Evolutionary conservation across 37 sponge, comb jelly and placozoan species (phyloP), one percentile per base, ranked within the genome.

Genomic region (Haliclona indistincta): DNA sequence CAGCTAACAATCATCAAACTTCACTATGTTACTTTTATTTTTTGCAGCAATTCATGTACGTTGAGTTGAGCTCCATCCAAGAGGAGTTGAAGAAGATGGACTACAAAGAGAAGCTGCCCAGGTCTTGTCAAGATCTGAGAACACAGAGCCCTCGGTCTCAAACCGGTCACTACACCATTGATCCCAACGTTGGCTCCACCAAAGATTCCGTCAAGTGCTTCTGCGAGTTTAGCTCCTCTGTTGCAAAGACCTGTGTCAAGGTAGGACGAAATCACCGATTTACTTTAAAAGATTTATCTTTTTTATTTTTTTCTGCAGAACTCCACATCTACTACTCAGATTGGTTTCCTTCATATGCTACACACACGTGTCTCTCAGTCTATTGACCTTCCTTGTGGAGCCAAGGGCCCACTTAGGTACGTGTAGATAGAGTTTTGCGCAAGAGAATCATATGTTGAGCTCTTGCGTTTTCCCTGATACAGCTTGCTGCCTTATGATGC

Each of bases 181-280:
- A 86, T 56, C 86, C 86, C 43, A 86, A 86, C 75, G 60, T 86
- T 23, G 86, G 86, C 38, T 79, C 81, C 55, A 43, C 80, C 8
- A 34, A 39, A 38, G 86, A 86, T 40, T 25, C 74, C 36, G 26
- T 86, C 53, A 86, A 86, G 75, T 41, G 45, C 19, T 86, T 66
- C 75, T 86, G 86, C 67, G 63, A 86, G 74, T 86, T 86, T 74
- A 73, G 42, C 4, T 26, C 38, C 20, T 19, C 53, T 35, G 38
- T 10, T 19, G 29, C 13, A n/a, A 23, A 19, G 26, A 68, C 42
- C 28, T 68, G 45, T 33, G 70, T 7, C 7, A n/a, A 61, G 23
- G 63, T 61, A 61, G 10, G 63, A 20, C 28, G 10, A 8, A n/a
- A 20, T 10, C 7, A 17, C 8, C 13, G 13, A 47, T 47, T 47